Base-by-base conservation (phyloP, 2,888 invertebrate species). In the Eupithecia abbreviata region DNA sequence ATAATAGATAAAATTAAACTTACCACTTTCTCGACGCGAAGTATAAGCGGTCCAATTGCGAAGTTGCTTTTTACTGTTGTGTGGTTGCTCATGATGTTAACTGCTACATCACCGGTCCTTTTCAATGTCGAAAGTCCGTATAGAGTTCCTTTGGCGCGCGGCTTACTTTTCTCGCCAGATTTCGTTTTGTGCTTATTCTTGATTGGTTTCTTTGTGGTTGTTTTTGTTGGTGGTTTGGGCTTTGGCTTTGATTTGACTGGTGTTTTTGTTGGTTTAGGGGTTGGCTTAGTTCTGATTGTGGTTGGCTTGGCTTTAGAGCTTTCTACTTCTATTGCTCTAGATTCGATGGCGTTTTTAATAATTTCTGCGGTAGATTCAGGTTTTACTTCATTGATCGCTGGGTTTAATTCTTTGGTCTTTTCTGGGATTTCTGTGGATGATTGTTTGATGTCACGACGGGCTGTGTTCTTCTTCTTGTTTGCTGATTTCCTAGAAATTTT, bases 41-140 rank as follows among this genome's bases (percentile, higher is more conserved):
- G 91, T 43, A 97, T 96, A 68, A 98, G 91, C 0, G 98, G 98
- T 72, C 98, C 98, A 77, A 98, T 93, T 42, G 97, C 96, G 88
- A 98, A 98, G 90, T 97, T 97, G 74, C 97, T 97, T 87, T 97
- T 97, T 66, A 98, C 97, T 74, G 97, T 98, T 4, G 98, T 98
- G 85, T 97, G 97, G 85, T 97, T 96, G 72, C 96, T 95, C 96
- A 97, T 96, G 90, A 97, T 97, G 88, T 96, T 97, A 70, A 98
- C 97, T 74, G 96, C 96, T 9, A 98, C 98, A 87, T 98, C 98
- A 65, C 98, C 98, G 71, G 96, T 96, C 85, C 98, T 96, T 87
- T 96, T 96, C 85, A 98, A 91, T 15, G 98, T 97, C 15, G 98
- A 97, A 80, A 98, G 89, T 2, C 98, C 98, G 80, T 97, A 98